Conservation (phyloP, 2,797 vertebrate genomes). For the Anomalospiza imberbis region DNA sequence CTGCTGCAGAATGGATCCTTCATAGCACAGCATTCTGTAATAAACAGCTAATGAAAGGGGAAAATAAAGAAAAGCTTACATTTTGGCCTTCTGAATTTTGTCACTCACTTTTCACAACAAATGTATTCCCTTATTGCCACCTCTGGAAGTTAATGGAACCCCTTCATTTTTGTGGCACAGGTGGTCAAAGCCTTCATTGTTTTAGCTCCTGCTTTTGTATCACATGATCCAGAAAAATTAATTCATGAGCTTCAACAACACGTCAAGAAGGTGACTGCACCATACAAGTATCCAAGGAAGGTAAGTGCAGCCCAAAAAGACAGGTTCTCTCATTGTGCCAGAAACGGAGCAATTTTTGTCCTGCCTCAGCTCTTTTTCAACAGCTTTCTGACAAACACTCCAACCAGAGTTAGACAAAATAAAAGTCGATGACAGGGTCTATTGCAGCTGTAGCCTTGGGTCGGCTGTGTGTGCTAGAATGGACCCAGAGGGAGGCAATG, state of each 20-base stretch:
- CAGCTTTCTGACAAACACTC: background rate
- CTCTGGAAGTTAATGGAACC: background rate
- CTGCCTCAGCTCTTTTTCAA: background rate
- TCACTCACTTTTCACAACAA: background rate
- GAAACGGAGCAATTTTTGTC: fast-evolving
- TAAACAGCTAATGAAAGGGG: too few species aligned
- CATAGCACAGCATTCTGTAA: too few species aligned
- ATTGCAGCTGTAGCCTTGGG: background rate
- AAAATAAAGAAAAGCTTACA: too few species aligned
- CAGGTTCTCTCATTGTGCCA: background rate
- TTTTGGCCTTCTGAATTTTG: background rate
- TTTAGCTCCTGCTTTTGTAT: conserved; percentile 69
- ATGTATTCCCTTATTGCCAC: background rate
- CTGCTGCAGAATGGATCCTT: too few species aligned
- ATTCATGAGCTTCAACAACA: conserved; percentile 76
- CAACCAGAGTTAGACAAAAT: background rate
- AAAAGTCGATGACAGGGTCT: background rate
- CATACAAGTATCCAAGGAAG: conserved; percentile 86
- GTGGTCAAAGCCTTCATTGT: conserved; percentile 84
- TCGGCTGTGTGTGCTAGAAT: background rate
- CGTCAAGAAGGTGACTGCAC: conserved; percentile 80
- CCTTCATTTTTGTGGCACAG: conserved; percentile 43
- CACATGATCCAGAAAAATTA: conserved; percentile 62
- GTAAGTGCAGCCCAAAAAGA: conserved; percentile 37
- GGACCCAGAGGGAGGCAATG: background rate